phyloP scores from a whole-genome alignment of 37 sponge, comb jelly and placozoan genomes.

The Mnemiopsis leidyi region DNA sequence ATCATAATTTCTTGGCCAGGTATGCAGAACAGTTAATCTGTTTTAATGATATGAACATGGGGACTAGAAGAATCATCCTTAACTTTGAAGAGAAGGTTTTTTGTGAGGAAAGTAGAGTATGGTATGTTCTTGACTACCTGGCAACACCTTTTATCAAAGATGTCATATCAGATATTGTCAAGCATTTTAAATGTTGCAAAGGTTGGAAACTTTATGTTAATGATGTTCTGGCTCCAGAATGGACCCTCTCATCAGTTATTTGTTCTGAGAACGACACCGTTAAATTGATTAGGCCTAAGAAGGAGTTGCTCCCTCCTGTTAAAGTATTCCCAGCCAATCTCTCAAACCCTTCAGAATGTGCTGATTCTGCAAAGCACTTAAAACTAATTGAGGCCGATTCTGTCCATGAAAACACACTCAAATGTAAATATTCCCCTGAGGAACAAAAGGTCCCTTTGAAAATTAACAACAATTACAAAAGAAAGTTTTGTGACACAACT shows the following conservation, averaged over 20 bases:
- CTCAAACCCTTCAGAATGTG: background rate
- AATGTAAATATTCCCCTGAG: background rate
- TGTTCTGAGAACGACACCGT: background rate
- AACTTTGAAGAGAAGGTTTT: slow-evolving; percentile 7
- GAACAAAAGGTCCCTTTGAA: background rate
- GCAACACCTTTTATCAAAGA: background rate
- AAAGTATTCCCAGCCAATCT: background rate
- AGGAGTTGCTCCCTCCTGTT: background rate
- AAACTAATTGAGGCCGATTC: background rate
- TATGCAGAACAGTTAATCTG: no score
- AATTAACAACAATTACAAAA: slow-evolving; percentile 34
- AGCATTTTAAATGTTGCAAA: background rate
- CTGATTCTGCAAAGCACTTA: background rate
- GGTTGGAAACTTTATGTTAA: slow-evolving; percentile 7
- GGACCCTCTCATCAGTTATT: background rate
- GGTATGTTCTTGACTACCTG: background rate
- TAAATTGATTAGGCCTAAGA: background rate
- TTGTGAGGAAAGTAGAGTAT: background rate
- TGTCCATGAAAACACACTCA: background rate
- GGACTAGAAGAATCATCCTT: slow-evolving; percentile 14
- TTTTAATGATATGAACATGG: background rate
- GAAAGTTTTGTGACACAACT: background rate
- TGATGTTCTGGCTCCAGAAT: slow-evolving; percentile 5
- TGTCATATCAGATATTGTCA: background rate
- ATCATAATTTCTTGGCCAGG: no score